These are phyloP conservation scores for Umimayanthus kanabou DNA, from an alignment of 92 coral and sea anemone genomes.

Conservation along the genomic window DNA sequence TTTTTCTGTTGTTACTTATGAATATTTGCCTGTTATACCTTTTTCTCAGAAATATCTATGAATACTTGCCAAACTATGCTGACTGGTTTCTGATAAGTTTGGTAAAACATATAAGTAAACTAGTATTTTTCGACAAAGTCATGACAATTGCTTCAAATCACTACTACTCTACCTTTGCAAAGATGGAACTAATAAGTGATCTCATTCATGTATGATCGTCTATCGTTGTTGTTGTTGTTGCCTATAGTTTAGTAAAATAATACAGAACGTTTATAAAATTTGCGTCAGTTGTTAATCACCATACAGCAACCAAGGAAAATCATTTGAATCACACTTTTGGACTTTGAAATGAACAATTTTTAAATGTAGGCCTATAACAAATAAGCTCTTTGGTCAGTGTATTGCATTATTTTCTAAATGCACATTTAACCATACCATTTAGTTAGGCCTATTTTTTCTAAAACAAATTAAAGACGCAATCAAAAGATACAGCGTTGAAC, in stretches of 20 bases:
- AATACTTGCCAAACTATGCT: no score
- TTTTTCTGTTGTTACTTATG: no score
- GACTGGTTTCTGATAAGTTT: no score
- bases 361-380: neutral
- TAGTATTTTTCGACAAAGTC: no score
- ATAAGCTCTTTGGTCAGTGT: neutral
- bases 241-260: neutral
- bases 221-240: no score
- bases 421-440: no score
- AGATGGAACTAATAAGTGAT: neutral
- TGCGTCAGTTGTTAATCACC: neutral
- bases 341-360: neutral
- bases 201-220: neutral
- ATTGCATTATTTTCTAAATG: no score
- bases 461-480: no score
- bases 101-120: neutral
- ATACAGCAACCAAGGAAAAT: neutral
- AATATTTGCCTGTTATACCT: no score
- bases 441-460: neutral
- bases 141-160: no score
- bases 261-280: neutral
- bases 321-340: neutral
- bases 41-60: no score
- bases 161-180: neutral
- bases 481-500: no score